Evolutionary conservation across 2,113 vertebrate genomes (phyloP).

Genomic region (Equus przewalskii): DNA sequence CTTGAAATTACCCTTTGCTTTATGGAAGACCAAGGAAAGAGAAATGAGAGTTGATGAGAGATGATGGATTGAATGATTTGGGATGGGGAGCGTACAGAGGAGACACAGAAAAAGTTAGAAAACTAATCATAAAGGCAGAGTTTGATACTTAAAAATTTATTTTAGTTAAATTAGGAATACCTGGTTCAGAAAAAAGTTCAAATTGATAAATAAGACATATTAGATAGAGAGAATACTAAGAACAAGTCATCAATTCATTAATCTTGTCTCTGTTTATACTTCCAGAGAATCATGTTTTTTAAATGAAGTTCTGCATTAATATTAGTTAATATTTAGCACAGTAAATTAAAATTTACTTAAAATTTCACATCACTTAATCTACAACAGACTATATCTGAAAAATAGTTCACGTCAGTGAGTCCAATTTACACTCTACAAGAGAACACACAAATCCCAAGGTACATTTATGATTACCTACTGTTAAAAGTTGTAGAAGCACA

Average conservation of each 20-base stretch:
- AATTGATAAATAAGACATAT: not conserved
- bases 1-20: slow-evolving; percentile 14
- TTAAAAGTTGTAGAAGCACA: not conserved
- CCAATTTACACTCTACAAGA: not conserved
- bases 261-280: not conserved
- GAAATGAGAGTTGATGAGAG: not conserved
- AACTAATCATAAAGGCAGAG: not conserved
- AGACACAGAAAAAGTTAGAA: not conserved
- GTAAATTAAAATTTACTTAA: not conserved
- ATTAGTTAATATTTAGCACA: not conserved
- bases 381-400: not conserved
- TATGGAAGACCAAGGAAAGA: not conserved
- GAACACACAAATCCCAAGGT: not conserved
- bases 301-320: not conserved
- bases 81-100: not conserved
- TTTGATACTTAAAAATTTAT: not conserved
- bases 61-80: not conserved
- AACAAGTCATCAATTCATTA: not conserved
- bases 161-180: slow-evolving; percentile 8
- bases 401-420: not conserved
- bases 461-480: not conserved
- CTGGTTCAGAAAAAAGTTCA: not conserved
- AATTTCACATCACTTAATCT: not conserved
- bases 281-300: not conserved
- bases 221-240: not conserved